Evolutionary conservation across 2,797 vertebrate genomes (phyloP), one percentile per base, ranked within the genome.

Genomic region (Sebastes variabilis): DNA sequence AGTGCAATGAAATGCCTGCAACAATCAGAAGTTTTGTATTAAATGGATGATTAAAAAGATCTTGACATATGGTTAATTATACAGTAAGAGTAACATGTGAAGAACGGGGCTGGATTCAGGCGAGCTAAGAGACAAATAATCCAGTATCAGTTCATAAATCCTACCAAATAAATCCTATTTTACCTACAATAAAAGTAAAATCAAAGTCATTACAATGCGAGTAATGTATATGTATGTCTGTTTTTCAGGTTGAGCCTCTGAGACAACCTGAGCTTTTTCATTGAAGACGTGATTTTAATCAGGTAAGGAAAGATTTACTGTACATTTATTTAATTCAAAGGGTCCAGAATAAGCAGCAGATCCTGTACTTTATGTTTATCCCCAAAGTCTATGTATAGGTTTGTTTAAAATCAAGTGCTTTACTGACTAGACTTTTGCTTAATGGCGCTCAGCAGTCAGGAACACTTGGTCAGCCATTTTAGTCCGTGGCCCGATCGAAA

Each of bases 391-490:
- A 30, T 72, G 58, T 71, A 11, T 67, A 75, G 36, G 30, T 87
- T 66, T 80, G 18, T 73, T 74, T 77, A 62, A 80, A 59, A 59
- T 70, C 54, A 34, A 79, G 54, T 32, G 61, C 66, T 66, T 78
- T 27, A 78, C 77, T 54, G 66, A 87, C 58, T 59, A 70, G 80
- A 72, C 82, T 75, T 87, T 84, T 83, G 70, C 79, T 84, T 81
- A 81, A 90, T 87, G 82, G 86, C 85, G 84, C 83, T 88, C 82
- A 79, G 83, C 89, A 83, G 80, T 83, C 78, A 84, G 87, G 66
- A 89, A 66, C 80, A 83, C 85, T 90, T 77, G 83, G 88, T 91
- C 92, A 89, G 91, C 87, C 90, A 92, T 94, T 93, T 93, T 87
- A 90, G 88, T 77, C 84, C 65, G 78, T 75, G 85, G 87, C 68